Percentiles rank a stretch among this genome's conserved stretches.
These are phyloP conservation scores for Cecidostiba fungosa DNA, from an alignment of 2,888 invertebrate genomes.

Conservation along the genomic window DNA sequence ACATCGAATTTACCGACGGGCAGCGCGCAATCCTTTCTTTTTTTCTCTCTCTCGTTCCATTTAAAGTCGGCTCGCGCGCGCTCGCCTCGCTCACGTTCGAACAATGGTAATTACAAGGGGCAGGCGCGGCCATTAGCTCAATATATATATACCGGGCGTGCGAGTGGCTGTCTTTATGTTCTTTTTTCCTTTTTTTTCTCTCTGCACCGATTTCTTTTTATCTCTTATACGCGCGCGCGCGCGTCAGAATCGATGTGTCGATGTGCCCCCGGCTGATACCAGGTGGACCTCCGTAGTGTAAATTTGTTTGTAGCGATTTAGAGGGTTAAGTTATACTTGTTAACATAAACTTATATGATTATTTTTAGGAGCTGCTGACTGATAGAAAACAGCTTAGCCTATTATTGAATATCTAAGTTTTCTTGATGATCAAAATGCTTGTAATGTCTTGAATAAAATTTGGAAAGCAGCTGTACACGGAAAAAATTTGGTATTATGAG, in stretches of 20 bases:
- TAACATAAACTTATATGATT: neutral
- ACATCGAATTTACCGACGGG: constrained; percentile 12
- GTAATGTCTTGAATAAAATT: no score
- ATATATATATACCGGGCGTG: constrained; percentile 70
- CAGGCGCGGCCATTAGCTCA: constrained; percentile 69
- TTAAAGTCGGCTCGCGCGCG: neutral
- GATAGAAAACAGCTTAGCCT: no score
- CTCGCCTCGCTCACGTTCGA: constrained; percentile 51
- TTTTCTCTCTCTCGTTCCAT: neutral
- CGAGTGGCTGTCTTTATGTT: constrained; percentile 66
- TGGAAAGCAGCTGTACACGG: no score
- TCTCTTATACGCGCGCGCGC: neutral
- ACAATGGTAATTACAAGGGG: constrained; percentile 73
- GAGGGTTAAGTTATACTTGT: neutral
- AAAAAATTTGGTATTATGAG: no score
- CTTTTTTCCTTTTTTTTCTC: neutral
- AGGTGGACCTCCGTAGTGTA: neutral
- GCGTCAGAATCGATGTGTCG: constrained; percentile 39
- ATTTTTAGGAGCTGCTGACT: no score
- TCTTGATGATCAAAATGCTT: no score
- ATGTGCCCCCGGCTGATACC: constrained; percentile 6
- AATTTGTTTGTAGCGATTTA: neutral
- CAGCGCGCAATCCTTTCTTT: constrained; percentile 1
- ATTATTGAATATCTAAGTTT: no score
- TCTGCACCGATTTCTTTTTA: neutral